phyloP scores from a whole-genome alignment of 2,888 invertebrate species.

The Chironomus tentans region DNA sequence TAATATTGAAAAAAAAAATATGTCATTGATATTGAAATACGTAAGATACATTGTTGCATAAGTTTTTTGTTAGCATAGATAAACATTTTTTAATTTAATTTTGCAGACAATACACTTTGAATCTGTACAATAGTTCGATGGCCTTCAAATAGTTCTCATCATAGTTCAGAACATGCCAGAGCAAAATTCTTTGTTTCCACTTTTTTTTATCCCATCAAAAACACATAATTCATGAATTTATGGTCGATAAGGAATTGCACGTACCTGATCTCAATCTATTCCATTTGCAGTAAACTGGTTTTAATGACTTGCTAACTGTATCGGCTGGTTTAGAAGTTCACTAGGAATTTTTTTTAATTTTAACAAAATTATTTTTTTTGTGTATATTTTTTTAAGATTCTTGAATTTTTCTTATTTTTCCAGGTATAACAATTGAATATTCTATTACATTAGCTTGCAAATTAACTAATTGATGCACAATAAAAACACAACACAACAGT shows the following conservation, averaged over 20 bases:
- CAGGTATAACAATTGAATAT: not conserved
- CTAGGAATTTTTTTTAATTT: not conserved
- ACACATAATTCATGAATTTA: not conserved
- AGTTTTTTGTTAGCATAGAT: not conserved
- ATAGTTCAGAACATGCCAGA: not conserved
- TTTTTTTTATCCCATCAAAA: not conserved
- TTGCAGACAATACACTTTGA: not conserved
- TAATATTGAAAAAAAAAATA: not conserved
- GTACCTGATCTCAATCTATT: not conserved
- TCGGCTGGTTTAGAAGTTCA: not conserved
- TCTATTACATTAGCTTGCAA: not conserved
- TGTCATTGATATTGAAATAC: slow-evolving; percentile 4
- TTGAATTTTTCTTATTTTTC: not conserved
- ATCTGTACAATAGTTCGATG: not conserved
- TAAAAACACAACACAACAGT: not conserved
- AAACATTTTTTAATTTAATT: not conserved
- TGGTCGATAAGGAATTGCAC: not conserved
- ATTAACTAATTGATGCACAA: not conserved
- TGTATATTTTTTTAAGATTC: not conserved
- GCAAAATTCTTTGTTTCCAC: not conserved
- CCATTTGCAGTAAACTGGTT: not conserved
- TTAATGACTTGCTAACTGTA: not conserved
- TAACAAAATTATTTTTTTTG: not conserved
- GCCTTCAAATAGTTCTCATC: not conserved
- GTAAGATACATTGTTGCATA: not conserved